Conservation (phyloP, 2,113 vertebrate species). For the Cervus canadensis region DNA sequence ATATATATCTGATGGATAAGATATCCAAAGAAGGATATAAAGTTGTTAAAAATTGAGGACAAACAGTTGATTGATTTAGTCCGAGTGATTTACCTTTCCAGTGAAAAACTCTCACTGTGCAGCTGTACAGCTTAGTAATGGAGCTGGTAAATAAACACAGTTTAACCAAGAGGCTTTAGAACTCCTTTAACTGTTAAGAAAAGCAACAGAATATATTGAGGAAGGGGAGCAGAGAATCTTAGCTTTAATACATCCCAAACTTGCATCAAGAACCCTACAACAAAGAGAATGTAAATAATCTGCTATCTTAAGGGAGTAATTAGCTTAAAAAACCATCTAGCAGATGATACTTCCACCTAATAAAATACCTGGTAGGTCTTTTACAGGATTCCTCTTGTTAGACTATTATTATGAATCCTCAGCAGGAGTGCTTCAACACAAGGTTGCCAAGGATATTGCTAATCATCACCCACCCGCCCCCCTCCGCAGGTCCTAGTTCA, state of each 20-base stretch:
- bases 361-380: not conserved
- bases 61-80: not conserved
- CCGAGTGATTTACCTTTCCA: conserved; percentile 6
- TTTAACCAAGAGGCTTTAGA: not conserved
- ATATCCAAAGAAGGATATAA: conserved; percentile 36
- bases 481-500: not conserved
- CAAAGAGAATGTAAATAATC: not conserved
- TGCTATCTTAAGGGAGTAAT: conserved; percentile 10
- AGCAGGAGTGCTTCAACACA: not conserved
- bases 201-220: not conserved
- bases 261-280: not conserved
- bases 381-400: not conserved
- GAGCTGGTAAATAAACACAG: not conserved
- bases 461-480: accelerated
- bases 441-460: not conserved
- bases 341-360: not conserved
- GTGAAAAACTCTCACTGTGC: not conserved
- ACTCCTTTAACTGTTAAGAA: conserved; percentile 16
- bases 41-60: not conserved
- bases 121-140: not conserved
- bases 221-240: conserved; percentile 1
- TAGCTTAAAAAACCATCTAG: not conserved
- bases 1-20: conserved; percentile 43
- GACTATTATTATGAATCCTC: not conserved
- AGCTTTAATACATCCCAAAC: not conserved